Evolutionary conservation across 2,113 vertebrate species (phyloP).

Genomic region (Hyla sarda): DNA sequence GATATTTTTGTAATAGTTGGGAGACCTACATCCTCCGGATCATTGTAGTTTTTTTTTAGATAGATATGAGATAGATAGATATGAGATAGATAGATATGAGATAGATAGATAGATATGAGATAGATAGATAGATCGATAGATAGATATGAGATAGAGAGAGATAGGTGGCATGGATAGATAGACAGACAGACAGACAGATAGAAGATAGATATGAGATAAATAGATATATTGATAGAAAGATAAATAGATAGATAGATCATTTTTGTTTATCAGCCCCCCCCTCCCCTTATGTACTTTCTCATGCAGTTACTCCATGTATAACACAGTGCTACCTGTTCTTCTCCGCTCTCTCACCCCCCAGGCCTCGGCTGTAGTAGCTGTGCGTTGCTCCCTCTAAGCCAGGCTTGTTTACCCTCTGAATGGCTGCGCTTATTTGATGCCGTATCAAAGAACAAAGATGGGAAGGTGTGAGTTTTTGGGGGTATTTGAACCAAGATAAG

Average conservation of each 20-base stretch:
- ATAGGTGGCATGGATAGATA: too few relatives aligned
- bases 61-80: neutral
- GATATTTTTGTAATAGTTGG: too few relatives aligned
- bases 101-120: too few relatives aligned
- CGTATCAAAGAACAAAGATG: conserved; percentile 59
- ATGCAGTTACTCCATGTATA: neutral
- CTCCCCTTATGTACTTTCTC: neutral
- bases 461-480: conserved; percentile 56
- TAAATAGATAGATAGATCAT: conserved; percentile 24
- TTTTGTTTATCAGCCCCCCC: too few relatives aligned
- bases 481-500: conserved; percentile 52
- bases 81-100: neutral
- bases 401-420: conserved; percentile 44
- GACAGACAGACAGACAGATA: neutral
- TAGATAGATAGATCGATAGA: too few relatives aligned
- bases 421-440: conserved; percentile 53
- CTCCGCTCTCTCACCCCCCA: conserved; percentile 26
- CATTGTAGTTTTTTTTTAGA: too few relatives aligned
- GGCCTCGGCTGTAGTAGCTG: conserved; percentile 17
- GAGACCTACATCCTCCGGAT: too few relatives aligned
- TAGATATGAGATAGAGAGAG: too few relatives aligned
- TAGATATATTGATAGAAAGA: conserved; percentile 9
- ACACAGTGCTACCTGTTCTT: conserved; percentile 52
- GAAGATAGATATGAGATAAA: neutral
- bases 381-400: conserved; percentile 26